Base-by-base conservation (phyloP, 2,797 vertebrate species). In the Pipistrellus pipistrellus region DNA sequence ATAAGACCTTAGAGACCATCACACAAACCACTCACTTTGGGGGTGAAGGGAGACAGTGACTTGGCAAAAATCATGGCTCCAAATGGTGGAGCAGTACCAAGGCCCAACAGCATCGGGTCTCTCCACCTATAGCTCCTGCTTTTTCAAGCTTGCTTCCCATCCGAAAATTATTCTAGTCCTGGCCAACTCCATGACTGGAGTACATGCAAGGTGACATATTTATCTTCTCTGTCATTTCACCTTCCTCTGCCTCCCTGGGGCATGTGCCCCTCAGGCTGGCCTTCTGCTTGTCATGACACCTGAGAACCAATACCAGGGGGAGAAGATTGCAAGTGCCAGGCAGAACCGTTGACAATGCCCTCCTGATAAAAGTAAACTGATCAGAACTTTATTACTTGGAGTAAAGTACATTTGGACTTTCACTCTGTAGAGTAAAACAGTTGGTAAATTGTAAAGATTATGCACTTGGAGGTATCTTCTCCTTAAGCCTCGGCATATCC, bases 241-340 rank as follows among this genome's bases (percentile, higher is more conserved):
- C 38, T 2, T 48, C 46, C 11, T 68, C 35, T 30, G 11, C 38
- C 30, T 93, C 71, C 46, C 64, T 55, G 62, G 32, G 76, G 23
- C 38, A 21, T 93, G 55, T 68, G 69, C 18, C 41, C 53, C 20
- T 77, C 68, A 78, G 12, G 57, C 30, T 91, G 46, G 71, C 27
- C 92, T 88, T 76, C 85, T 86, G 66, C 73, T 76, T 48, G 62
- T 75, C 59, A 27, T 35, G 38, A 90, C 80, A 95, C n/a, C 46
- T 32, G 20, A 88, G 32, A 72, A 77, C 93, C 86, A 55, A 69
- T 72, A 69, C 15, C 10, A 89, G 85, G 44, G 27, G 32, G 38
- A 81, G 68, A 76, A 83, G 73, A 46, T 82, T 68, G 32, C 80
- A 89, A 91, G n/a, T 64, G 62, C 30, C 93, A 95, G 51, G 46